Conservation (phyloP, 2,113 vertebrate species). For the Delphinus delphis region DNA sequence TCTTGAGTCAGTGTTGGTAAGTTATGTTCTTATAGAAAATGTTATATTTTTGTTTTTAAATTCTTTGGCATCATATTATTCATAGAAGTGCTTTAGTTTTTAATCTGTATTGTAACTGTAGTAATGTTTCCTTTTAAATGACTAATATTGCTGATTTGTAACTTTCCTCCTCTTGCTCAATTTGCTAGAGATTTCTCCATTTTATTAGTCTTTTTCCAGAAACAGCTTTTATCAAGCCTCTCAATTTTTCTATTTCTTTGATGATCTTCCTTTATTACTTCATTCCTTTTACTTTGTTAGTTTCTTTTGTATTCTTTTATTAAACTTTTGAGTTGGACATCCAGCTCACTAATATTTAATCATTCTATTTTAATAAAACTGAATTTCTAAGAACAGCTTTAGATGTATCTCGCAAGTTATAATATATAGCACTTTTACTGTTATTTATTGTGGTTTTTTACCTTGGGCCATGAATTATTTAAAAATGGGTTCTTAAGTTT, state of each 20-base stretch:
- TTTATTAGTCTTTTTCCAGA: not conserved
- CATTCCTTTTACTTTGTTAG: slow-evolving; percentile 3
- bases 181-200: not conserved
- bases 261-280: not conserved
- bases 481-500: not conserved
- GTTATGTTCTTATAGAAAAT: slow-evolving; percentile 20
- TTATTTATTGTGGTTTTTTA: not conserved
- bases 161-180: not conserved
- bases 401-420: not conserved
- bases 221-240: not conserved
- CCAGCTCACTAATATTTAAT: slow-evolving; percentile 25
- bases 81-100: not conserved
- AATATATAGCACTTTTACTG: not conserved
- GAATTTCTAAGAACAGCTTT: not conserved
- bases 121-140: slow-evolving; percentile 6
- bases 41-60: not conserved
- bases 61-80: not conserved
- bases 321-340: not conserved
- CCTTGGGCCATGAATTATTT: not conserved
- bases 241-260: not conserved
- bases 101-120: not conserved
- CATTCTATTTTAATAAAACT: not conserved
- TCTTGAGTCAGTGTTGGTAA: not conserved
- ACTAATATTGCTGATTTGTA: not conserved
- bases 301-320: not conserved